Percentiles rank a stretch among this genome's conserved stretches.
Evolutionary conservation across 2,797 vertebrate genomes (phyloP).

Genomic region (Poeciliopsis presidionis): DNA sequence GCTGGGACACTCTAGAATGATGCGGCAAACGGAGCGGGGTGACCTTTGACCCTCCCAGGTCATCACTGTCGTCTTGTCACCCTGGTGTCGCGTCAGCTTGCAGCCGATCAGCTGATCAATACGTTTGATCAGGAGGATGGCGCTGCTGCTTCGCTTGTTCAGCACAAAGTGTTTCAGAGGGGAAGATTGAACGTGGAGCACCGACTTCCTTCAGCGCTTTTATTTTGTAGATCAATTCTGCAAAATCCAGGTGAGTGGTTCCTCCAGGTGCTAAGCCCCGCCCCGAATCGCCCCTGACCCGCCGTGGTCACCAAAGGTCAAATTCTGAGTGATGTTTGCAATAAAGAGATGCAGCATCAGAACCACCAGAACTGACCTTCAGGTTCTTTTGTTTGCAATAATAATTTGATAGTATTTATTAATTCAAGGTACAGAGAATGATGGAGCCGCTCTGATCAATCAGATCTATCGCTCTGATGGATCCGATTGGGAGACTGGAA

Average conservation of each 20-base stretch:
- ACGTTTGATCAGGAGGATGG: background rate
- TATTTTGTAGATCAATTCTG: background rate
- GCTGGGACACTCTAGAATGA: too few species aligned
- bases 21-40: background rate
- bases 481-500: too few species aligned
- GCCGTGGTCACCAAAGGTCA: constrained; percentile 58
- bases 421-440: constrained; percentile 81
- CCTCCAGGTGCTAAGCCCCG: background rate
- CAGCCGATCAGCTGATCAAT: background rate
- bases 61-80: background rate
- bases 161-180: background rate
- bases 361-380: constrained; percentile 4
- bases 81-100: background rate
- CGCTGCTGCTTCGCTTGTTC: too few species aligned
- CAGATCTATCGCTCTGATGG: too few species aligned
- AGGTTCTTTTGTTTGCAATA: too few species aligned
- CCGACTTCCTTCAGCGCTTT: background rate
- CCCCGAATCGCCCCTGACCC: too few species aligned
- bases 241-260: background rate
- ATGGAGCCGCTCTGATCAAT: constrained; percentile 65
- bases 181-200: background rate
- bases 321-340: constrained; percentile 75
- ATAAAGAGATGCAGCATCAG: constrained; percentile 66
- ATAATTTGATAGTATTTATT: constrained; percentile 81
- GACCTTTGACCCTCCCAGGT: background rate